These are phyloP conservation scores for Ciona savignyi DNA, from an alignment of 23 tunicate species.

Conservation along the genomic window DNA sequence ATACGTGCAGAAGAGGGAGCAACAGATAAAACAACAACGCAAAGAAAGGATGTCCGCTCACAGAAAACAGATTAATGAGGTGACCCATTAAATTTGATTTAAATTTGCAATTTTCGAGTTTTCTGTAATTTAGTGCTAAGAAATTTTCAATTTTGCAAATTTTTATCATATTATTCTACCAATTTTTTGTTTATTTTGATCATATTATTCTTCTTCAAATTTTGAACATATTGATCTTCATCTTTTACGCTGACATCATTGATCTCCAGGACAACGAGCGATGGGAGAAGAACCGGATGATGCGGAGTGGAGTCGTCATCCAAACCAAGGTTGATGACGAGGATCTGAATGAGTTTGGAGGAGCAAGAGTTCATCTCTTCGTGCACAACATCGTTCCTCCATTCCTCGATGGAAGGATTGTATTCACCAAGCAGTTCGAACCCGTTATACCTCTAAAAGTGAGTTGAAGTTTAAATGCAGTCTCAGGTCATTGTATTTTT, in stretches of 20 bases:
- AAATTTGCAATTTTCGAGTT: background rate
- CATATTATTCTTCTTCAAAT: no score
- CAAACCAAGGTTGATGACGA: conserved; percentile 77
- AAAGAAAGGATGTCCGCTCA: conserved; percentile 85
- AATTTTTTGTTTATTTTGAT: no score
- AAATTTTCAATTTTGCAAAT: no score
- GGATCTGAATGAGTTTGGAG: conserved; percentile 91
- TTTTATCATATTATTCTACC: no score
- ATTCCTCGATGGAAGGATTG: conserved; percentile 94
- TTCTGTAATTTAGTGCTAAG: background rate
- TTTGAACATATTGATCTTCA: no score
- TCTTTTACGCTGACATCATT: no score
- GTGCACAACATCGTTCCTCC: conserved; percentile 99
- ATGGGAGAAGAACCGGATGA: conserved; percentile 97
- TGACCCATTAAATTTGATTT: no score
- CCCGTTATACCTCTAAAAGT: conserved; percentile 93
- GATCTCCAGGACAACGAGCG: conserved; percentile 87
- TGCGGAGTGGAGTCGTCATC: conserved; percentile 95
- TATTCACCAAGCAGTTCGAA: conserved; percentile 99
- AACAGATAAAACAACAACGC: conserved; percentile 86
- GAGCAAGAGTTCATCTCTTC: conserved; percentile 93
- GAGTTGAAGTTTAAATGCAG: no score
- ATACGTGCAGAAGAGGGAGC: conserved; percentile 90
- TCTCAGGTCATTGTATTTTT: no score
- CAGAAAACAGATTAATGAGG: conserved; percentile 92